Evolutionary conservation across 2,888 invertebrate genomes (phyloP), one percentile per base, ranked within the genome.

Genomic region (Meloe dianella): DNA sequence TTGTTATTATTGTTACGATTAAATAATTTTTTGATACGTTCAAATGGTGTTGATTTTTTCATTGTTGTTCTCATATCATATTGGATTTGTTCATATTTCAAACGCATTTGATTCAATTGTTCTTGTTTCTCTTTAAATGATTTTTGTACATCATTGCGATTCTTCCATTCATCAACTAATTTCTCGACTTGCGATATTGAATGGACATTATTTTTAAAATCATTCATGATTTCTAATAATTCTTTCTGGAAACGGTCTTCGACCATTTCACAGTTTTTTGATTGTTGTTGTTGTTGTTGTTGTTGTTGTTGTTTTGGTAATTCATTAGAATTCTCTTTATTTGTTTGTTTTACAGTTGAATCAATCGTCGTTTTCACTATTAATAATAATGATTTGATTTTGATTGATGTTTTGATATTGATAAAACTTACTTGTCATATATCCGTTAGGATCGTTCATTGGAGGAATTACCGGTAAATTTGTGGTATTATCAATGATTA

Each of bases 151-250:
- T 95, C 95, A 76, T 94, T 93, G 65, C 95, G 87, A 75, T 92
- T 93, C 77, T 90, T 90, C 95, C 95, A 95, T 78, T 92, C 92
- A 81, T 92, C 92, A 0, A 95, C 95, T 61, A 95, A 85, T 74
- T 92, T 89, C 81, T 95, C 95, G 0, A 94, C 93, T 84, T 95
- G 94, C 0, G 90, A 88, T 78, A 95, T 92, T 0, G 93, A 91
- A 73, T 94, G 91, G 3, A 94, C 93, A 78, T 95, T 94, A 78
- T 94, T 94, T 82, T 95, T 95, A 78, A 94, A 95, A 78, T 95
- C 94, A 78, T 91, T 93, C 80, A 95, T 93, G 61, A 95, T 93
- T 84, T 95, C 94, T 3, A 92, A 89, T 66, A 95, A 85, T 79
- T 95, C 94, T 71, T 93, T 93, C 79, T 94, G 91, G 30, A 87